phyloP scores from a whole-genome alignment of 2,888 invertebrate species.

The Platycheirus albimanus region DNA sequence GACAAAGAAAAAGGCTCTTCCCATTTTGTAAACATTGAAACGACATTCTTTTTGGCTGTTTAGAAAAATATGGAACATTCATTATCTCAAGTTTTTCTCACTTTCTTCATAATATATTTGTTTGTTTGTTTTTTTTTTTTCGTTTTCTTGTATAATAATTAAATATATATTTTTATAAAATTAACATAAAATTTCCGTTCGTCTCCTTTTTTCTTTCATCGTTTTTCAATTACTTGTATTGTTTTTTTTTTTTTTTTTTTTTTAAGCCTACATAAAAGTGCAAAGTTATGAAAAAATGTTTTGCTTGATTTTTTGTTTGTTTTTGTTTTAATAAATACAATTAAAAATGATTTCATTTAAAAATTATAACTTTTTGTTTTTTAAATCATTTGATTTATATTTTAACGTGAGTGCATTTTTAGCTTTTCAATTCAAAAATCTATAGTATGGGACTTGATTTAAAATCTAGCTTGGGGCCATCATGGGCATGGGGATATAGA shows the following conservation, averaged over 20 bases:
- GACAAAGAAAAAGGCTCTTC: no score
- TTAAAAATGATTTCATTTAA: constrained; percentile 41
- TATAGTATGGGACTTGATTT: constrained; percentile 9
- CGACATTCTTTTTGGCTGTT: constrained; percentile 53
- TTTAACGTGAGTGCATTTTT: constrained; percentile 33
- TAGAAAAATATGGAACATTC: constrained; percentile 66
- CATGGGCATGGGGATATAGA: no score
- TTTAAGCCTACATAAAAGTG: constrained; percentile 61
- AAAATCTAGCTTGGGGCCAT: neutral
- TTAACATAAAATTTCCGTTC: constrained; percentile 74
- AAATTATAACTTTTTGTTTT: constrained; percentile 38
- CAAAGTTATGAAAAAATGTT: constrained; percentile 58
- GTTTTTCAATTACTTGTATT: constrained; percentile 15
- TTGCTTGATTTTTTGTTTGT: constrained; percentile 39
- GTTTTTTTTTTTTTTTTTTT: constrained; percentile 37
- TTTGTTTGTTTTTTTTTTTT: constrained; percentile 42
- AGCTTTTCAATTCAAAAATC: neutral
- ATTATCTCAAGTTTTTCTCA: constrained; percentile 63
- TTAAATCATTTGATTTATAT: constrained; percentile 17
- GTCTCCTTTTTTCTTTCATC: constrained; percentile 30
- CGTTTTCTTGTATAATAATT: constrained; percentile 72
- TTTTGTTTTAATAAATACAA: constrained; percentile 65
- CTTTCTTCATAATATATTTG: constrained; percentile 71
- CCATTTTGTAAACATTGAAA: constrained; percentile 37
- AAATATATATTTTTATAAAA: constrained; percentile 75